Percentiles rank a stretch among this genome's conserved stretches.
phyloP scores from a whole-genome alignment of 2,797 vertebrate species.

The Gorsachius magnificus region DNA sequence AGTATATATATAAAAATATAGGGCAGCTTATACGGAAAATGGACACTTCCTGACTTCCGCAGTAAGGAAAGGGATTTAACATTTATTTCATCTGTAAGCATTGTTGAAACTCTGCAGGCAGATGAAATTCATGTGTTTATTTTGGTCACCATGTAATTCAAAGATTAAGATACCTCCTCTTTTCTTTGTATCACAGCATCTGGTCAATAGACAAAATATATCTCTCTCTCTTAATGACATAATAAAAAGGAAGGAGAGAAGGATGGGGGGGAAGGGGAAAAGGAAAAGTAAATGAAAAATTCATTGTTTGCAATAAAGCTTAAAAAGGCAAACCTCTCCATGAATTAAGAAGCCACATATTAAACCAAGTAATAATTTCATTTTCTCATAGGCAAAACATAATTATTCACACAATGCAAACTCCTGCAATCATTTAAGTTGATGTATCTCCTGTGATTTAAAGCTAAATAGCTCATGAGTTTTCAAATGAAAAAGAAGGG shows the following conservation, averaged over 20 bases:
- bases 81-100: background rate
- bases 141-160: background rate
- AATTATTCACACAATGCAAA: background rate
- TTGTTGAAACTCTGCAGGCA: background rate
- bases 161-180: background rate
- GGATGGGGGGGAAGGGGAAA: rapidly evolving
- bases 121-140: background rate
- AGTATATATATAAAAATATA: background rate
- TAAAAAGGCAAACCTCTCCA: background rate
- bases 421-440: background rate
- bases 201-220: background rate
- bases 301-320: background rate
- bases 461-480: background rate
- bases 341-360: background rate
- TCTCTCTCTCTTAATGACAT: background rate
- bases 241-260: background rate
- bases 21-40: background rate
- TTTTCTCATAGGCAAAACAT: background rate
- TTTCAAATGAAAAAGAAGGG: background rate
- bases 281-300: background rate
- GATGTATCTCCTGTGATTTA: background rate
- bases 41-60: background rate
- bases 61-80: background rate
- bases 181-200: background rate
- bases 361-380: background rate